These are phyloP conservation scores for Caenorhabditis sinica DNA, from an alignment of 2,888 invertebrate species.

Conservation along the genomic window DNA sequence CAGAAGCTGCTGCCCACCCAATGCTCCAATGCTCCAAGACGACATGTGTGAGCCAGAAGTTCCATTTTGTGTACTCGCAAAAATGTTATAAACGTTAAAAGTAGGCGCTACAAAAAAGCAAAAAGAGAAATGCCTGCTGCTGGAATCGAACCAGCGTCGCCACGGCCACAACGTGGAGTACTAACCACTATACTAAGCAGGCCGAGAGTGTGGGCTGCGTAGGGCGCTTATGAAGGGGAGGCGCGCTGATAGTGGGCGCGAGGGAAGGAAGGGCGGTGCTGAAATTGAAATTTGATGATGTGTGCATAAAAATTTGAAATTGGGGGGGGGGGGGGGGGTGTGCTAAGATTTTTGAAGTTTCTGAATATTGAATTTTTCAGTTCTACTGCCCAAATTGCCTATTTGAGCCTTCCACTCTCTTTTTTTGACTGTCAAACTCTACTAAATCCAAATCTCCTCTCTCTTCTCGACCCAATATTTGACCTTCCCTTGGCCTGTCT, in stretches of 20 bases:
- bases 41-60: constrained; percentile 62
- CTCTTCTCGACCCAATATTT: constrained; percentile 7
- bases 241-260: neutral
- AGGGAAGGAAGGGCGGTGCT: neutral
- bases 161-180: constrained; percentile 83
- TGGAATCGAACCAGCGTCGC: constrained; percentile 83
- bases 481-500: constrained; percentile 7
- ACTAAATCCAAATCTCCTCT: neutral
- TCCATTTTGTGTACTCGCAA: constrained; percentile 33
- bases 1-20: no score
- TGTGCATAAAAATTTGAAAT: no score
- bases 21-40: neutral
- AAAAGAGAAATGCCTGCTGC: constrained; percentile 78
- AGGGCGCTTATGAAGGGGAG: constrained; percentile 12
- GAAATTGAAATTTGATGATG: no score
- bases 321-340: no score
- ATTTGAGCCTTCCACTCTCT: no score
- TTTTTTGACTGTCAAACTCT: no score
- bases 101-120: neutral
- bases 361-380: neutral
- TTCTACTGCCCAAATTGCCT: no score
- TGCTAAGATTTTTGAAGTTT: neutral
- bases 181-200: constrained; percentile 83
- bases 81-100: neutral
- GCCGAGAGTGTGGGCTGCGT: constrained; percentile 41